Conservation (phyloP, 2,888 invertebrate species). For the Metacarcinus magister region DNA sequence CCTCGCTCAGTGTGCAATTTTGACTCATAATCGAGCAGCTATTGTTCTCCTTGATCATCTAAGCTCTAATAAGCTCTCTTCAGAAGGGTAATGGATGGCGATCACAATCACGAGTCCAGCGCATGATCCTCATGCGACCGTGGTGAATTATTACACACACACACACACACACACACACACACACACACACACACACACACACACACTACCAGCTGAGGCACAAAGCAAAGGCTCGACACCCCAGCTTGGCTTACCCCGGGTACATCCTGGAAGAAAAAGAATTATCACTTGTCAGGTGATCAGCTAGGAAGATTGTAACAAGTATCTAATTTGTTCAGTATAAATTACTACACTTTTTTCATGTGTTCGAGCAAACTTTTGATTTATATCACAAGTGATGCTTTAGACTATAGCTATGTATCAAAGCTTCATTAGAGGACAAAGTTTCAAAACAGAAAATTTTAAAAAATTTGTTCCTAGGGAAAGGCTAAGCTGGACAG, state of each 20-base stretch:
- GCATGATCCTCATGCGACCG: too few species aligned
- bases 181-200: constrained; percentile 35
- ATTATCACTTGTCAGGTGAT: constrained; percentile 64
- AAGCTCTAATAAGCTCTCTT: too few species aligned
- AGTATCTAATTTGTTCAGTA: background rate
- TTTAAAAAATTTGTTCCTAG: background rate
- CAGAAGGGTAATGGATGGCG: too few species aligned
- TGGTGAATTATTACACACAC: background rate
- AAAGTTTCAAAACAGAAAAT: background rate
- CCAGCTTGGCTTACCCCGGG: constrained; percentile 81
- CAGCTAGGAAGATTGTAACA: background rate
- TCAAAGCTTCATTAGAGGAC: background rate
- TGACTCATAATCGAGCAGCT: too few species aligned
- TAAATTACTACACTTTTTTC: background rate
- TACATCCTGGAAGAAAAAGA: constrained; percentile 82
- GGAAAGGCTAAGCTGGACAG: background rate
- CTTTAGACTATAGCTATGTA: background rate
- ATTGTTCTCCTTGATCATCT: too few species aligned
- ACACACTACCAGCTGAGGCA: constrained; percentile 68
- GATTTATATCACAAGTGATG: background rate
- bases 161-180: constrained; percentile 17
- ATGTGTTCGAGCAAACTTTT: background rate
- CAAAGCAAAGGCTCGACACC: constrained; percentile 74
- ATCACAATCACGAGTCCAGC: too few species aligned
- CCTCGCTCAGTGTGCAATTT: too few species aligned